phyloP scores from a whole-genome alignment of 2,113 vertebrate species.

The Microcebus griseorufus region DNA sequence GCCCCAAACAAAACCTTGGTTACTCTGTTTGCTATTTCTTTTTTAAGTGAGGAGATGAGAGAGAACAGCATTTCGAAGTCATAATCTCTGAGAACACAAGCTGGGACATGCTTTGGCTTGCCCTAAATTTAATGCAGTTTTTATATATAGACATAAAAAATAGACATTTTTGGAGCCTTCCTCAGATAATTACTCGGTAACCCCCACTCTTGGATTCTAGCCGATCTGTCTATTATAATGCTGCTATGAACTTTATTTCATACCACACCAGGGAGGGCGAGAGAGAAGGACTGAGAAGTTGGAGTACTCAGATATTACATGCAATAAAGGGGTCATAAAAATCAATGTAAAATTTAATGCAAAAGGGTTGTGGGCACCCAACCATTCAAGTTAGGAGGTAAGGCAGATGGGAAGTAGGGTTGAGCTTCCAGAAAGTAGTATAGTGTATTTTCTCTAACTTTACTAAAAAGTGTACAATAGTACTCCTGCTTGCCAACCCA shows the following conservation, averaged over 20 bases:
- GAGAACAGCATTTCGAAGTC: constrained; percentile 20
- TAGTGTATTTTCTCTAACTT: constrained; percentile 64
- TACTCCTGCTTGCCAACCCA: background rate
- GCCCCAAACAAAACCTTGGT: background rate
- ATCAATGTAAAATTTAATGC: constrained; percentile 81
- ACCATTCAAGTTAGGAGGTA: constrained; percentile 69
- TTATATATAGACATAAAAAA: constrained; percentile 78
- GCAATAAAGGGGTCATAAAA: constrained; percentile 79
- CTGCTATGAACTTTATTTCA: constrained; percentile 82
- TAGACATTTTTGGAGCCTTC: constrained; percentile 60
- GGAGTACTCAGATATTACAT: constrained; percentile 72
- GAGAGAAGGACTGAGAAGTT: constrained; percentile 45
- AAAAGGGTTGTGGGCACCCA: constrained; percentile 80
- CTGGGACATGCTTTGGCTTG: constrained; percentile 69
- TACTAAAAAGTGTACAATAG: constrained; percentile 33
- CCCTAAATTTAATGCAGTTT: constrained; percentile 74
- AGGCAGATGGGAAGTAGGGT: constrained; percentile 74
- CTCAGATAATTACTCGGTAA: constrained; percentile 76
- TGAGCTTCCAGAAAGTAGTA: constrained; percentile 52
- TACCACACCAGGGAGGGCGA: constrained; percentile 80
- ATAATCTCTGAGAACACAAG: constrained; percentile 55
- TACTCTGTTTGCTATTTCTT: background rate
- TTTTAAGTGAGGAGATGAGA: background rate
- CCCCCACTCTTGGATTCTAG: constrained; percentile 73
- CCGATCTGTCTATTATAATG: constrained; percentile 74